Evolutionary conservation across 2,888 invertebrate species (phyloP).

Genomic region (Apamea monoglypha): DNA sequence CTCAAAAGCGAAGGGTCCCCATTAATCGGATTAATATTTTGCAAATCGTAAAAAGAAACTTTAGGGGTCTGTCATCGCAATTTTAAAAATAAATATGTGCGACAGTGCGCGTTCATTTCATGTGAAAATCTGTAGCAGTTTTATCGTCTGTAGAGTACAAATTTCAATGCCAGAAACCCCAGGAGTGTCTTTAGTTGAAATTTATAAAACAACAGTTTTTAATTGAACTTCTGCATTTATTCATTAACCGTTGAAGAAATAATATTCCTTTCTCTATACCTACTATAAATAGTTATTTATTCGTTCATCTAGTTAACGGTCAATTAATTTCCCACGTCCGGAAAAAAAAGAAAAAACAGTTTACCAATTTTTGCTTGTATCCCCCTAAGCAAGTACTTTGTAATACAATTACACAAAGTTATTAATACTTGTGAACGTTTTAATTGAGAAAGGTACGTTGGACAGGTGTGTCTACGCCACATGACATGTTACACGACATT

Average conservation of each 20-base stretch:
- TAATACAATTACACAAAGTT: slow-evolving; percentile 38
- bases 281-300: slow-evolving; percentile 2
- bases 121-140: neutral
- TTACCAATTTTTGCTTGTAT: slow-evolving; percentile 18
- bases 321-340: slow-evolving; percentile 2
- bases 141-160: neutral
- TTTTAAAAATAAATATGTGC: neutral
- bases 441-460: slow-evolving; percentile 44
- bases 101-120: neutral
- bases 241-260: neutral
- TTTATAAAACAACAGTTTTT: neutral
- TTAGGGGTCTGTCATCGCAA: neutral
- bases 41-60: neutral
- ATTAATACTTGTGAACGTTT: slow-evolving; percentile 53
- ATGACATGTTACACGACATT: slow-evolving; percentile 42
- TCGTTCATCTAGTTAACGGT: neutral
- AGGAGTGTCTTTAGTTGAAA: neutral
- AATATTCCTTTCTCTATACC: neutral
- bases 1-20: slow-evolving; percentile 1
- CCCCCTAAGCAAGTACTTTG: slow-evolving; percentile 18
- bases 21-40: neutral
- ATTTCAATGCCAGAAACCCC: neutral
- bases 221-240: neutral
- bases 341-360: neutral
- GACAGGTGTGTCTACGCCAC: slow-evolving; percentile 46